Percentiles rank a stretch among this genome's conserved stretches.
Evolutionary conservation across 2,888 invertebrate species (phyloP).

Genomic region (Perizoma affinitatum): DNA sequence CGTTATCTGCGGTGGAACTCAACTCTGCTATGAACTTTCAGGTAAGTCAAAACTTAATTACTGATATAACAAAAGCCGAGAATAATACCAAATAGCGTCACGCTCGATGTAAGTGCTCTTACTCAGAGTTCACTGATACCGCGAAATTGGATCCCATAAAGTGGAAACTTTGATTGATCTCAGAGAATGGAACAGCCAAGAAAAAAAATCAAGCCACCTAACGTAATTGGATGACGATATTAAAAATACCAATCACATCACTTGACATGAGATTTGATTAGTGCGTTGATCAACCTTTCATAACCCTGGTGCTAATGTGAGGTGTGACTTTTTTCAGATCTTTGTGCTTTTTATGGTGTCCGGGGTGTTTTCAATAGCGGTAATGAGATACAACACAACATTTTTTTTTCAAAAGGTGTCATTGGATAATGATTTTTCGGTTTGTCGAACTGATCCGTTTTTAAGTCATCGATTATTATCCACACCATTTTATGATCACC

Average conservation of each 20-base stretch:
- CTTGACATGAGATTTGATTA: too few species aligned
- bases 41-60: constrained; percentile 45
- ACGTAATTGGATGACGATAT: too few species aligned
- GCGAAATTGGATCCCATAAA: too few species aligned
- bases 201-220: too few species aligned
- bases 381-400: constrained; percentile 53
- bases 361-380: constrained; percentile 56
- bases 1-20: constrained; percentile 57
- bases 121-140: too few species aligned
- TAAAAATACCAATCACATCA: too few species aligned
- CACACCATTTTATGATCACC: too few species aligned
- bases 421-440: background rate
- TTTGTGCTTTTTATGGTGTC: constrained; percentile 55
- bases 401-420: constrained; percentile 43
- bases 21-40: constrained; percentile 61
- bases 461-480: constrained; percentile 14
- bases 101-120: too few species aligned
- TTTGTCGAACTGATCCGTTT: background rate
- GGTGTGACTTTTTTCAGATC: constrained; percentile 50
- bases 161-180: too few species aligned
- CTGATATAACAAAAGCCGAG: background rate
- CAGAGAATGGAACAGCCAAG: too few species aligned
- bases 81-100: too few species aligned
- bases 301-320: background rate
- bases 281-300: too few species aligned